phyloP scores from a whole-genome alignment of 2,797 vertebrate species.

The Dryobates pubescens region DNA sequence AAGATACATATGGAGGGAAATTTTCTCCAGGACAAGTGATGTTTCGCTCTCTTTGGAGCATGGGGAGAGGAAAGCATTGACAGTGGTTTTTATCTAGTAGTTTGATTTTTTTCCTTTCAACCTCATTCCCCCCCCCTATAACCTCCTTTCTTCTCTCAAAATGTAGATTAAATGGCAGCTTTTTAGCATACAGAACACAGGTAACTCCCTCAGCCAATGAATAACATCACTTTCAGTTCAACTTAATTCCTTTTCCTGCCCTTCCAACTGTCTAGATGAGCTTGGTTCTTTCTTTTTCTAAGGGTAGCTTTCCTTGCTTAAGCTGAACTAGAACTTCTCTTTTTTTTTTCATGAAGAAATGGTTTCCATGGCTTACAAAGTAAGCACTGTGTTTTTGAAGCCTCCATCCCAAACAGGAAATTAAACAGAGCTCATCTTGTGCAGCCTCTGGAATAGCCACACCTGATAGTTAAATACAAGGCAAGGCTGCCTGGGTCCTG shows the following conservation, averaged over 20 bases:
- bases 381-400: neutral
- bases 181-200: neutral
- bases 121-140: neutral
- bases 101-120: neutral
- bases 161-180: neutral
- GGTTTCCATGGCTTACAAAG: neutral
- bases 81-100: neutral
- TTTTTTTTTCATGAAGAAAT: neutral
- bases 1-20: neutral
- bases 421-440: neutral
- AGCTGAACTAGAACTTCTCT: neutral
- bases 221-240: neutral
- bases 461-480: too few relatives aligned
- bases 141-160: neutral
- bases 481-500: neutral
- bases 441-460: neutral
- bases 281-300: neutral
- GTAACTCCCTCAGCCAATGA: neutral
- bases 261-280: neutral
- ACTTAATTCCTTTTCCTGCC: neutral
- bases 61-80: fast-evolving
- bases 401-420: neutral
- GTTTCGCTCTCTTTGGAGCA: neutral
- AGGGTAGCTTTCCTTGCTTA: neutral
- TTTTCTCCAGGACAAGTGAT: neutral